A percentile compares a stretch with the other conserved stretches of the same genome.
Conservation (phyloP, 2,113 vertebrate genomes). For the Rallus limicola region DNA sequence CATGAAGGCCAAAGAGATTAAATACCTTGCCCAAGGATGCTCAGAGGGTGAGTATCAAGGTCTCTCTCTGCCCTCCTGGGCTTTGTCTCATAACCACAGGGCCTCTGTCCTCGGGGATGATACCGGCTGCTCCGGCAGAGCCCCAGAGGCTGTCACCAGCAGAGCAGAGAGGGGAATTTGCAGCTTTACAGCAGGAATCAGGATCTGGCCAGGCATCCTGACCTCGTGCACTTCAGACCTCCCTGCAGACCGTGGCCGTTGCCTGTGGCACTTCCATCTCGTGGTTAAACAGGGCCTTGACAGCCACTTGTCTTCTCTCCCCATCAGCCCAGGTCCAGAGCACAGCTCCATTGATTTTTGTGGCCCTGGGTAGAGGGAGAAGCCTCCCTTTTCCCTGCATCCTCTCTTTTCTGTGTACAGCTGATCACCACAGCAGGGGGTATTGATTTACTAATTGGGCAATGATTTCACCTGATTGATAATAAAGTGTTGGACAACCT, state of each 20-base stretch:
- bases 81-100: neutral
- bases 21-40: neutral
- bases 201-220: neutral
- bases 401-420: neutral
- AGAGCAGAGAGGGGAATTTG: neutral
- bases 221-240: neutral
- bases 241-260: neutral
- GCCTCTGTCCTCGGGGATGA: neutral
- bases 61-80: neutral
- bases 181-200: neutral
- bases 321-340: neutral
- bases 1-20: neutral
- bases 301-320: neutral
- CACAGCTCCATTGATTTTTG: conserved; percentile 46
- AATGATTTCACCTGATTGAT: conserved; percentile 54
- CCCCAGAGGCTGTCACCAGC: neutral
- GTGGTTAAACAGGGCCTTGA: neutral
- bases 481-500: conserved; percentile 53
- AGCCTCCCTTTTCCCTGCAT: neutral
- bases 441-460: conserved; percentile 55
- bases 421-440: neutral
- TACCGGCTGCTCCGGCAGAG: neutral
- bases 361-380: neutral
- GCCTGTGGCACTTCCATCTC: conserved; percentile 5
- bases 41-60: neutral